Percentiles rank a stretch among this genome's conserved stretches.
These are phyloP conservation scores for Hoplodrina blanda DNA, from an alignment of 2,888 invertebrate species.

Conservation along the genomic window DNA sequence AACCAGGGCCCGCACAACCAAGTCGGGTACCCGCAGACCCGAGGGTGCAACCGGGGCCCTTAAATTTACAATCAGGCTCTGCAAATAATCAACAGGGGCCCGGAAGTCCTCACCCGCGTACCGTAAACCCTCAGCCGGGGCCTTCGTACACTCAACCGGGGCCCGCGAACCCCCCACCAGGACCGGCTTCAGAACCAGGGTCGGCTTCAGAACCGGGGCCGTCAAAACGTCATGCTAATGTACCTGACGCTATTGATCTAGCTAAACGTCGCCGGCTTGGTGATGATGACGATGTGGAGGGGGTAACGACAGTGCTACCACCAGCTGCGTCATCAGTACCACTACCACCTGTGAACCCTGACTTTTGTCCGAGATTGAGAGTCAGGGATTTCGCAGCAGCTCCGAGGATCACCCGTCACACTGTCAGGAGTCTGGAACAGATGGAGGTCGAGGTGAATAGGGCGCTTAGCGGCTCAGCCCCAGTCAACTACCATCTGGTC, in stretches of 20 bases:
- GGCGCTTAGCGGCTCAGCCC: too few relatives aligned
- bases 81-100: not conserved
- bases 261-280: constrained; percentile 35
- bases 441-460: too few relatives aligned
- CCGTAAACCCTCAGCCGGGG: not conserved
- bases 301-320: too few relatives aligned
- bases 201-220: not conserved
- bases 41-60: too few relatives aligned
- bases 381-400: too few relatives aligned
- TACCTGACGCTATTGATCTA: not conserved
- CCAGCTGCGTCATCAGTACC: too few relatives aligned
- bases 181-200: not conserved
- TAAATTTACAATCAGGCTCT: not conserved
- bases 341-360: not conserved
- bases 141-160: not conserved
- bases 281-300: not conserved
- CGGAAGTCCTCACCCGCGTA: not conserved
- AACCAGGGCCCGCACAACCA: not conserved
- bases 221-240: constrained; percentile 24
- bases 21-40: too few relatives aligned
- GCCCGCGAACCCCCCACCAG: not conserved
- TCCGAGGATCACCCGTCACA: too few relatives aligned
- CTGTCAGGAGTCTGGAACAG: too few relatives aligned
- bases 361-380: not conserved
- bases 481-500: constrained; percentile 66